phyloP scores from a whole-genome alignment of 1,140 invertebrate species.

The Lamellibrachia luymesi region DNA sequence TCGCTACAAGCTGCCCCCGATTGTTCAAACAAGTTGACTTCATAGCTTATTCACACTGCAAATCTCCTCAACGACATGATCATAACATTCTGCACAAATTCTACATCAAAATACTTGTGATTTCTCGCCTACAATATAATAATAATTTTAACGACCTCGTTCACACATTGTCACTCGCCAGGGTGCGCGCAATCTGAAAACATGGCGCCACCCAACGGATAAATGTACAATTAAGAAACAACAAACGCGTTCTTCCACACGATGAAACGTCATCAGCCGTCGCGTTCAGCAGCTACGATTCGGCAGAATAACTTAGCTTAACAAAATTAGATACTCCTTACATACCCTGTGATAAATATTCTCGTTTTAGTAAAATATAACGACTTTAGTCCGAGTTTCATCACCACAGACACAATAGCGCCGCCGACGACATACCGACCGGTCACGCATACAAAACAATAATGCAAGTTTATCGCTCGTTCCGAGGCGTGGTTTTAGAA shows the following conservation, averaged over 20 bases:
- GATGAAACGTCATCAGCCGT: background rate
- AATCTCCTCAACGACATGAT: background rate
- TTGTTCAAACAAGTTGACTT: background rate
- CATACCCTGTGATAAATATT: conserved; percentile 5
- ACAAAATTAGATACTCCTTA: background rate
- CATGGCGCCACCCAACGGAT: background rate
- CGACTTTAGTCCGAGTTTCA: conserved; percentile 4
- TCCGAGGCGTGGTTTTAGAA: background rate
- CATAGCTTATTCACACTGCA: background rate
- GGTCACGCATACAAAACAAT: background rate
- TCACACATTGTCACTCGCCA: conserved; percentile 3
- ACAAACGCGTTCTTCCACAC: background rate
- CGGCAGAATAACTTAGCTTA: conserved; percentile 4
- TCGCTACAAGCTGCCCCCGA: background rate
- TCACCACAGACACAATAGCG: background rate
- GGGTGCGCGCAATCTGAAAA: background rate
- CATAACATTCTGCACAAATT: conserved; percentile 5
- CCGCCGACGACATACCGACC: background rate
- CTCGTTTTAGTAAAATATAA: conserved; percentile 6
- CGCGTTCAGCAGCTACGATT: background rate
- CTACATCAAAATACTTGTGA: conserved; percentile 1
- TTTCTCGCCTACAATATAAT: background rate
- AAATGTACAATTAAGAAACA: conserved; percentile 6
- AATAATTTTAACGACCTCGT: background rate
- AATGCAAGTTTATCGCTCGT: background rate